A percentile compares a stretch with the other conserved stretches of the same genome.
phyloP scores from a whole-genome alignment of 2,113 vertebrate genomes.

The Lasiurus borealis region DNA sequence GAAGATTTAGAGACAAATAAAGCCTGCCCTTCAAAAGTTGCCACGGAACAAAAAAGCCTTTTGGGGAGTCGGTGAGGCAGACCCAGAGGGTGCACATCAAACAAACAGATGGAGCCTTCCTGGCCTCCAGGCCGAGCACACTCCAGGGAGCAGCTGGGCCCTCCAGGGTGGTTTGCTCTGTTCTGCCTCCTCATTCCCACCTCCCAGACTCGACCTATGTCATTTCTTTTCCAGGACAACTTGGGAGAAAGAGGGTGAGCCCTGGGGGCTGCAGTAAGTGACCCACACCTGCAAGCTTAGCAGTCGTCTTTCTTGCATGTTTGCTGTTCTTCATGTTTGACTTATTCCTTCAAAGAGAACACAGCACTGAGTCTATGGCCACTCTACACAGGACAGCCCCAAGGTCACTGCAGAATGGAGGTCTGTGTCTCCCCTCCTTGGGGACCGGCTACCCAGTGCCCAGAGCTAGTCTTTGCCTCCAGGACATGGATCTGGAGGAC shows the following conservation, averaged over 20 bases:
- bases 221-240: not conserved
- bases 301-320: not conserved
- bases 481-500: not conserved
- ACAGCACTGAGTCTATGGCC: not conserved
- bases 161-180: not conserved
- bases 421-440: rapidly evolving
- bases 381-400: not conserved
- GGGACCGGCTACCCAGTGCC: rapidly evolving
- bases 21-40: not conserved
- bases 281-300: not conserved
- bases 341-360: not conserved
- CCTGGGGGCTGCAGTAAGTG: rapidly evolving
- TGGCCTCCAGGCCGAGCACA: not conserved
- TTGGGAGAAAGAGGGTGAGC: not conserved
- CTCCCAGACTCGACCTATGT: rapidly evolving
- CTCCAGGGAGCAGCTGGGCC: rapidly evolving
- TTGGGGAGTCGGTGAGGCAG: not conserved
- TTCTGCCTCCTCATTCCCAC: not conserved
- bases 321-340: not conserved
- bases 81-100: no score
- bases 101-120: not conserved
- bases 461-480: not conserved
- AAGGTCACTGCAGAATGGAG: no score
- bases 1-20: constrained; percentile 67
- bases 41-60: not conserved